Evolutionary conservation across 2,888 invertebrate species (phyloP).

Genomic region (Drosophila koepferae): DNA sequence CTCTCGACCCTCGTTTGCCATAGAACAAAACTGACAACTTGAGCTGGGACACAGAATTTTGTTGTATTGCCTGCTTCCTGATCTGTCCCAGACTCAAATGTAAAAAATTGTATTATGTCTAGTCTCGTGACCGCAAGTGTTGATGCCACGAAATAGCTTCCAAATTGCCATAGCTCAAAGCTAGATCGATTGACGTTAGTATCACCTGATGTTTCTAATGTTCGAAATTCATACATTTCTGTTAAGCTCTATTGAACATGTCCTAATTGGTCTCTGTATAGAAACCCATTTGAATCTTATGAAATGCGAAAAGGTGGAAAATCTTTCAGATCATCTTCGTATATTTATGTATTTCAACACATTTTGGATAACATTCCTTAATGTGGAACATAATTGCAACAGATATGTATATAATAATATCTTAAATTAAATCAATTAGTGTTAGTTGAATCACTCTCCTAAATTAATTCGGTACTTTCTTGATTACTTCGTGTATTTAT

Average conservation of each 20-base stretch:
- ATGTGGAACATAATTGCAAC: background rate
- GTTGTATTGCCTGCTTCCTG: constrained; percentile 6
- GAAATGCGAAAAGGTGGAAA: background rate
- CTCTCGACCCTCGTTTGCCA: constrained; percentile 9
- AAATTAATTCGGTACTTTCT: too few species aligned
- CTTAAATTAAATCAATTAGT: too few species aligned
- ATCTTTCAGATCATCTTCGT: too few species aligned
- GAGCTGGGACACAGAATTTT: background rate
- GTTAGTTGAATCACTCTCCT: too few species aligned
- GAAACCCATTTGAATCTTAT: background rate
- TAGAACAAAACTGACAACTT: constrained; percentile 33
- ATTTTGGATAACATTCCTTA: background rate
- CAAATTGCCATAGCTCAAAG: background rate
- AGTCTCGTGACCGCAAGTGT: constrained; percentile 46
- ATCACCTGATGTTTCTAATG: background rate
- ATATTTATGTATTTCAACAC: background rate
- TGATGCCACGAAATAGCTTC: constrained; percentile 12
- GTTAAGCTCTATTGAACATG: background rate
- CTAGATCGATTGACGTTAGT: background rate
- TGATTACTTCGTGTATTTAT: too few species aligned
- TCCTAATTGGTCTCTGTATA: background rate
- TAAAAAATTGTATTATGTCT: constrained; percentile 53
- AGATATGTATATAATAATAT: too few species aligned
- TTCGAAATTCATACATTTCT: too few species aligned
- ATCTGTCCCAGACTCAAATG: constrained; percentile 26